A percentile compares a stretch with the other conserved stretches of the same genome.
phyloP scores from a whole-genome alignment of 1,140 invertebrate genomes.

The Atta colombica region DNA sequence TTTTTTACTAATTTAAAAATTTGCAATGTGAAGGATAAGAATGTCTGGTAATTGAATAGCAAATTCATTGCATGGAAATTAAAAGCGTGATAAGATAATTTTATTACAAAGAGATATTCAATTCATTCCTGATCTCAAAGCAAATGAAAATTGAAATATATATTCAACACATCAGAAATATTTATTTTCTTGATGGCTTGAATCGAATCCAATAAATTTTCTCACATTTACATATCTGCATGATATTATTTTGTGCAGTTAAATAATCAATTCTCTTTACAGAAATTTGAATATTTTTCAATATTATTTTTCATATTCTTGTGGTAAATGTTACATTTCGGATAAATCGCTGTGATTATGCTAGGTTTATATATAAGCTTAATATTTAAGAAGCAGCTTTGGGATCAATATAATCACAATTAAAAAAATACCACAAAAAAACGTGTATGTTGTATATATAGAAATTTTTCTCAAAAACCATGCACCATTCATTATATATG shows the following conservation, averaged over 20 bases:
- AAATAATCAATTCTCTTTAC: neutral
- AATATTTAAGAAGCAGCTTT: constrained; percentile 77
- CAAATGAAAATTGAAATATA: constrained; percentile 55
- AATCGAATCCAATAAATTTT: constrained; percentile 46
- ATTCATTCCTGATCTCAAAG: constrained; percentile 45
- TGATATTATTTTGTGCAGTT: constrained; percentile 21
- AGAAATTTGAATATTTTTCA: constrained; percentile 41
- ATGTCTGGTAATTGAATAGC: constrained; percentile 4
- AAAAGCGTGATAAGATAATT: constrained; percentile 29
- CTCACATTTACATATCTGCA: constrained; percentile 16
- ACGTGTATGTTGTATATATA: constrained; percentile 27
- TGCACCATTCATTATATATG: constrained; percentile 21
- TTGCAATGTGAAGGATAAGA: constrained; percentile 23
- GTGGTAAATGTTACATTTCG: constrained; percentile 55
- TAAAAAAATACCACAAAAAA: constrained; percentile 27
- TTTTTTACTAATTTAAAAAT: constrained; percentile 37
- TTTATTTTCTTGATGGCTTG: constrained; percentile 15
- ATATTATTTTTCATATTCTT: constrained; percentile 55
- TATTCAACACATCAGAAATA: constrained; percentile 51
- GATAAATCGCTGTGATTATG: constrained; percentile 79
- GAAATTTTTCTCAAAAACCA: constrained; percentile 23
- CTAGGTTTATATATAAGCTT: constrained; percentile 79
- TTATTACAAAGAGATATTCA: constrained; percentile 43
- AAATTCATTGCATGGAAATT: constrained; percentile 24
- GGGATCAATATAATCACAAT: constrained; percentile 77